Conservation (phyloP, 2,797 vertebrate species). For the Urosaurus nigricauda region DNA sequence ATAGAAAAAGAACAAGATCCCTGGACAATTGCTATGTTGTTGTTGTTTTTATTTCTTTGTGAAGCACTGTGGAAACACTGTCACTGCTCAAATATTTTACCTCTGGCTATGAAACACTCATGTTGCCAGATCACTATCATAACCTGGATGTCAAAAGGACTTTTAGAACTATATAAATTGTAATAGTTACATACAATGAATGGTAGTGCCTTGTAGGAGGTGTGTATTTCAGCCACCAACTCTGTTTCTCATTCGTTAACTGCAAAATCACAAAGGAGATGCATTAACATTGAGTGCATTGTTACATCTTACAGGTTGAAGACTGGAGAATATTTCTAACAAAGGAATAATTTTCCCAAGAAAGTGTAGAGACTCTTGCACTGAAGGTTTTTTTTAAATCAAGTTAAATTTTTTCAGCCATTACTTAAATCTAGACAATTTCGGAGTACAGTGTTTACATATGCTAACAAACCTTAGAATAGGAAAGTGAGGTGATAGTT, state of each 20-base stretch:
- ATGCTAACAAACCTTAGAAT: background rate
- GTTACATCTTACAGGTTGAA: background rate
- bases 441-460: background rate
- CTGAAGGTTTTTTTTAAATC: background rate
- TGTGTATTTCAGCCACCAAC: slow-evolving; percentile 82
- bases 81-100: background rate
- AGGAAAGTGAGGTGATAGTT: no score
- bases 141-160: slow-evolving; percentile 7
- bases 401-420: background rate
- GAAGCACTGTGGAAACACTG: background rate
- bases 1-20: background rate
- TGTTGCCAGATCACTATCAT: background rate
- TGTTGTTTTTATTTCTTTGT: background rate
- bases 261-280: slow-evolving; percentile 67
- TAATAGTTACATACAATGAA: slow-evolving; percentile 74
- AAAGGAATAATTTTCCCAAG: background rate
- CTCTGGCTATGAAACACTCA: background rate
- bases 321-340: background rate
- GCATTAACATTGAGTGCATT: background rate
- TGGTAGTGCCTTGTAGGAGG: slow-evolving; percentile 57
- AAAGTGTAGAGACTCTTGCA: background rate
- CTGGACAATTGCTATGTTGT: background rate
- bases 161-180: slow-evolving; percentile 30
- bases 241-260: slow-evolving; percentile 75
- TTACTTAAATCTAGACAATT: background rate